These are phyloP conservation scores for Sphaeridia pumilis DNA, from an alignment of 2,888 invertebrate genomes.

Conservation along the genomic window DNA sequence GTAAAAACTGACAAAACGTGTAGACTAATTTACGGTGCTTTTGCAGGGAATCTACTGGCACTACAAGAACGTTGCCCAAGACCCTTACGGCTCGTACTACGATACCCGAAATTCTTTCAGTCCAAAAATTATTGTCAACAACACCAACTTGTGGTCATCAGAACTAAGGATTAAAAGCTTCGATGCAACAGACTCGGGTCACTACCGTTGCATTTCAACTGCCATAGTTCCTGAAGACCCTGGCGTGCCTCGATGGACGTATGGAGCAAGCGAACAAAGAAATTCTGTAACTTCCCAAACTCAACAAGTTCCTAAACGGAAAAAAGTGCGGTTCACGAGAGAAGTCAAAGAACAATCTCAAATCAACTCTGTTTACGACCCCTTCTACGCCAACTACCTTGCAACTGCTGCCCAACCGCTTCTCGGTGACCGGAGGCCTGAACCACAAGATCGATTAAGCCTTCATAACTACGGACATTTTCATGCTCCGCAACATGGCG, in stretches of 20 bases:
- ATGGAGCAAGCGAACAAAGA: slow-evolving; percentile 5
- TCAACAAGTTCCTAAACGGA: slow-evolving; percentile 8
- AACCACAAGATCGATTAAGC: background rate
- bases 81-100: slow-evolving; percentile 33
- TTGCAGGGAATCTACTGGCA: slow-evolving; percentile 35
- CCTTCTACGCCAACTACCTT: slow-evolving; percentile 12
- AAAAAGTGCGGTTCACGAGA: slow-evolving; percentile 16
- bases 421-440: too few relatives aligned
- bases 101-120: slow-evolving; percentile 30
- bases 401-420: background rate
- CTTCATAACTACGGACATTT: background rate
- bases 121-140: slow-evolving; percentile 23
- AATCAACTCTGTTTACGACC: slow-evolving; percentile 13
- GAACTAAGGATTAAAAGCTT: slow-evolving; percentile 24
- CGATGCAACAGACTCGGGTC: slow-evolving; percentile 28
- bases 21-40: background rate
- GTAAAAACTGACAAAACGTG: background rate
- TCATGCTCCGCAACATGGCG: background rate
- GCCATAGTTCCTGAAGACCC: slow-evolving; percentile 29
- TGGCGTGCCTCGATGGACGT: background rate
- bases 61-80: slow-evolving; percentile 26
- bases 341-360: slow-evolving; percentile 11
- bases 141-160: slow-evolving; percentile 28
- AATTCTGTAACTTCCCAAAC: too few relatives aligned
- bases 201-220: slow-evolving; percentile 31